These are phyloP conservation scores for Dryoscopus gambensis DNA, from an alignment of 2,113 vertebrate species.

Conservation along the genomic window DNA sequence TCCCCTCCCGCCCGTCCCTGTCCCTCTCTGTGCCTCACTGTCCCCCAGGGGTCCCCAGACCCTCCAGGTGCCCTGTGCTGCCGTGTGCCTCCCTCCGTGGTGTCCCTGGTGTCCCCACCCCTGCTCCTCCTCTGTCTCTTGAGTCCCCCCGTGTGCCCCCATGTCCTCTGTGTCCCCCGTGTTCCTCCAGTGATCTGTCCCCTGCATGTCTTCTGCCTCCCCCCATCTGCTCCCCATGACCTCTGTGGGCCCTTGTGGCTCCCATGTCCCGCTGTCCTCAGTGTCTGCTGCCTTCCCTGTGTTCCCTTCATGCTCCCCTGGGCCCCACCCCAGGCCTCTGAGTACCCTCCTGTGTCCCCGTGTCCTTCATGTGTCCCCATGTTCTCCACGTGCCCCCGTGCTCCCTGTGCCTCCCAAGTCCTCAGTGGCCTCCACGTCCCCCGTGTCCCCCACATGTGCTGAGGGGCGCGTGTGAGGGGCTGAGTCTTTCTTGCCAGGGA, in stretches of 20 bases:
- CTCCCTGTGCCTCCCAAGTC: not conserved
- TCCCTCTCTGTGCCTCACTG: not conserved
- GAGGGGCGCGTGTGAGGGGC: too few species aligned
- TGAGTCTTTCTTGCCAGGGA: rapidly evolving
- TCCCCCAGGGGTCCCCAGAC: not conserved
- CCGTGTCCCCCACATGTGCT: not conserved
- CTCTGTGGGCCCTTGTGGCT: not conserved
- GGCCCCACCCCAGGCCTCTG: not conserved
- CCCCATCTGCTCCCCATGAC: not conserved
- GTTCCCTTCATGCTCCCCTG: not conserved
- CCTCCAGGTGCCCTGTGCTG: not conserved
- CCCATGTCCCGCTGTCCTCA: not conserved
- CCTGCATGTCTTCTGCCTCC: too few species aligned
- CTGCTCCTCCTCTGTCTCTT: not conserved
- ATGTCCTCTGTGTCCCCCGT: not conserved
- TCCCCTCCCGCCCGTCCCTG: not conserved
- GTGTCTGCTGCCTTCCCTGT: not conserved
- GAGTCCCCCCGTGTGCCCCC: not conserved
- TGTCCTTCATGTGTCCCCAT: not conserved
- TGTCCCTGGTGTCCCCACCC: not conserved
- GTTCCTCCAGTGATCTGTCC: not conserved
- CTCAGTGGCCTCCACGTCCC: not conserved
- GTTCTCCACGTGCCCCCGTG: not conserved
- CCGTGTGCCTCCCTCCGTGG: not conserved
- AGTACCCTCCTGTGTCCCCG: not conserved